Percentiles rank a stretch among this genome's conserved stretches.
Evolutionary conservation across 2,797 vertebrate species (phyloP).

Genomic region (Tamandua tetradactyla): DNA sequence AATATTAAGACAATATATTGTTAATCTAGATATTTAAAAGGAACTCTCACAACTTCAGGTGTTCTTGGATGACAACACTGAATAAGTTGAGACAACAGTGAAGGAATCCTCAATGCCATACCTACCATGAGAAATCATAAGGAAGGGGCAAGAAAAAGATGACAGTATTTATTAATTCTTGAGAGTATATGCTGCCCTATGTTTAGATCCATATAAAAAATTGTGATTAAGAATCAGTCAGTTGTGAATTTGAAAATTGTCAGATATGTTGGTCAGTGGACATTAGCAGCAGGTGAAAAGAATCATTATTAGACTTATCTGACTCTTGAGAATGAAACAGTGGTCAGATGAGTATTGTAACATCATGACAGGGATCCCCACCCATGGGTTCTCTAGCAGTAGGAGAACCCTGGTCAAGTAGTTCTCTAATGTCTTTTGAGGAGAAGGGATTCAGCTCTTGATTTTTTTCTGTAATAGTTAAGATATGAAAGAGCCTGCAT

Average conservation of each 20-base stretch:
- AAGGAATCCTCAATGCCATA: neutral
- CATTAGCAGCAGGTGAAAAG: neutral
- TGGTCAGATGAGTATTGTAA: slow-evolving; percentile 20
- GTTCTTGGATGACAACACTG: neutral
- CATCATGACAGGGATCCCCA: neutral
- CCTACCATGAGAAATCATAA: neutral
- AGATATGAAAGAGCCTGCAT: neutral
- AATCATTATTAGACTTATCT: slow-evolving; percentile 21
- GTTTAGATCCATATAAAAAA: slow-evolving; percentile 39
- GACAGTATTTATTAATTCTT: slow-evolving; percentile 7
- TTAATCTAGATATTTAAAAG: neutral
- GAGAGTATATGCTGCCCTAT: neutral
- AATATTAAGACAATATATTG: neutral
- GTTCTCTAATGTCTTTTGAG: neutral
- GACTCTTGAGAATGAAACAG: neutral
- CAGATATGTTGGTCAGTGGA: neutral
- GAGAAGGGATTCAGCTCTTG: neutral
- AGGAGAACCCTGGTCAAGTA: neutral
- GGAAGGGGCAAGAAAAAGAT: neutral
- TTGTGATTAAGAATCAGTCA: neutral
- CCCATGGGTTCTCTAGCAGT: neutral
- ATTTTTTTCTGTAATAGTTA: neutral
- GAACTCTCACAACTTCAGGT: neutral
- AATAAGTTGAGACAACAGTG: neutral
- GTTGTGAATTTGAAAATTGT: neutral